phyloP scores from a whole-genome alignment of 2,888 invertebrate species.

The Platycheirus rosarum region DNA sequence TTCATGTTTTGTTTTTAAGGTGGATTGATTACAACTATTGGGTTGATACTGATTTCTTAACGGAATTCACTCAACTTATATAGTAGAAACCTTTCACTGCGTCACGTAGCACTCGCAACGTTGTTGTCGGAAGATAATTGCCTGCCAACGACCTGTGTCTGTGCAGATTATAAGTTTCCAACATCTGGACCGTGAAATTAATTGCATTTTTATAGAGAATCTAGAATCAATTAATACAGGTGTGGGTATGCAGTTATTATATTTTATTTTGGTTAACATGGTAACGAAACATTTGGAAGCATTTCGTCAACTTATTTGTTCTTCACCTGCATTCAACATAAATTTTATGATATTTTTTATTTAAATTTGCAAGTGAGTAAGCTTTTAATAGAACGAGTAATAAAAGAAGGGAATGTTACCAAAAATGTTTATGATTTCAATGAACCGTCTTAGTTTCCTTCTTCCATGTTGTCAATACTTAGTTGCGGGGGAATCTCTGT shows the following conservation, averaged over 20 bases:
- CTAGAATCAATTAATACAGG: neutral
- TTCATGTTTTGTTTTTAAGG: conserved; percentile 52
- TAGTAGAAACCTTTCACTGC: conserved; percentile 14
- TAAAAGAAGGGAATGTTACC: no score
- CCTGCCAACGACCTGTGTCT: neutral
- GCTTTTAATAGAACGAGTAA: no score
- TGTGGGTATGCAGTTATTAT: neutral
- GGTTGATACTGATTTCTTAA: conserved; percentile 45
- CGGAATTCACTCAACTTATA: conserved; percentile 43
- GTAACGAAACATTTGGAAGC: neutral
- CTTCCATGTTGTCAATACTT: no score
- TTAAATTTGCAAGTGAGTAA: no score
- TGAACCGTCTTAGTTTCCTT: no score
- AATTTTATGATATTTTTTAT: no score
- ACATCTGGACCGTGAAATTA: neutral
- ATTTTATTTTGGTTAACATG: neutral
- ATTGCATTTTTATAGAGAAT: conserved; percentile 27
- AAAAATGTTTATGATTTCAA: no score
- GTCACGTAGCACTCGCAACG: neutral
- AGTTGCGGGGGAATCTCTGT: no score
- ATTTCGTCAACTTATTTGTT: conserved; percentile 9
- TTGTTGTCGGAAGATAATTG: neutral
- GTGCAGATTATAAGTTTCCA: neutral
- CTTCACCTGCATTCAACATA: neutral
- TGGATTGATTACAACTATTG: conserved; percentile 34